Percentiles rank a stretch among this genome's conserved stretches.
phyloP scores from a whole-genome alignment of 2,888 invertebrate species.

The Hipparchia sbordonii region DNA sequence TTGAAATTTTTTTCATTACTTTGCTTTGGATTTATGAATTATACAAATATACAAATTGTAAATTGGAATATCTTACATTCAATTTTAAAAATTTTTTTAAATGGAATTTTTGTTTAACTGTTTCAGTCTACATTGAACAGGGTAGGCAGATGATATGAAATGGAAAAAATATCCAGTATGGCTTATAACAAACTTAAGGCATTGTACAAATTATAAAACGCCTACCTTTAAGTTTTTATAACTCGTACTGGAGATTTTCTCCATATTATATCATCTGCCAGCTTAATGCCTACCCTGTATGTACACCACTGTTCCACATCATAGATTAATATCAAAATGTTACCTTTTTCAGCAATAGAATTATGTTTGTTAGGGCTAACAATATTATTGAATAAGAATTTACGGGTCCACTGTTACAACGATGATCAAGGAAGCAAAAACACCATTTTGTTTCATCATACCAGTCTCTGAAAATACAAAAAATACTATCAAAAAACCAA shows the following conservation, averaged over 20 bases:
- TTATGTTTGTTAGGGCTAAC: conserved; percentile 51
- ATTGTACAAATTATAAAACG: too few species aligned
- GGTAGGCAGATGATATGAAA: too few species aligned
- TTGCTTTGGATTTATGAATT: background rate
- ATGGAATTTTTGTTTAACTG: background rate
- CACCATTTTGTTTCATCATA: conserved; percentile 93
- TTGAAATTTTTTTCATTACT: background rate
- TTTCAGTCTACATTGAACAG: background rate
- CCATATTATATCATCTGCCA: too few species aligned
- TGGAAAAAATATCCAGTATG: too few species aligned
- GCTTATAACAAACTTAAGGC: too few species aligned
- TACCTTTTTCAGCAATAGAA: conserved; percentile 50
- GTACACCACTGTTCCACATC: too few species aligned
- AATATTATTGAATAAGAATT: conserved; percentile 57
- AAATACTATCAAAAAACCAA: background rate
- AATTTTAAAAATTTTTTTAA: background rate
- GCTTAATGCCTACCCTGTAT: too few species aligned
- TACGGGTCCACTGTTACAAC: conserved; percentile 86
- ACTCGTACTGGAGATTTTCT: too few species aligned
- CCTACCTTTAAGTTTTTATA: too few species aligned
- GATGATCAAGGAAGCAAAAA: conserved; percentile 95
- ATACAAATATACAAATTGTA: background rate
- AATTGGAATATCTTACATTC: background rate
- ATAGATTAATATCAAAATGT: conserved; percentile 49
- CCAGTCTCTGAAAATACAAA: conserved; percentile 84